These are phyloP conservation scores for Phymanthus crucifer DNA, from an alignment of 92 coral and sea anemone species.

Conservation along the genomic window DNA sequence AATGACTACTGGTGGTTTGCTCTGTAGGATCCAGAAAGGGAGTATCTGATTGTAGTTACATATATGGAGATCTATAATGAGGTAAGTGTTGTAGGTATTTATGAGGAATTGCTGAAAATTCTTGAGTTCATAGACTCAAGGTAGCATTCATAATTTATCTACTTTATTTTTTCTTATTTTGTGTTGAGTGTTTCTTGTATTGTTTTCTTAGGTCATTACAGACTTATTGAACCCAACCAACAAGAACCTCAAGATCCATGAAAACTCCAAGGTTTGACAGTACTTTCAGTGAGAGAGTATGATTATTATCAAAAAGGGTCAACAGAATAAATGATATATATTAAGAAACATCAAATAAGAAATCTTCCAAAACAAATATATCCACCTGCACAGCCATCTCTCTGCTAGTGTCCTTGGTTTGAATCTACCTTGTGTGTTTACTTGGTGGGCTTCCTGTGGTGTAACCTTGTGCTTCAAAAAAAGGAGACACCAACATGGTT, in stretches of 20 bases:
- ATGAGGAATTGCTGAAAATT: neutral
- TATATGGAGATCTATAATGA: slow-evolving; percentile 96
- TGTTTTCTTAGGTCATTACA: slow-evolving; percentile 51
- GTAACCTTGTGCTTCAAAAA: neutral
- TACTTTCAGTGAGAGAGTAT: neutral
- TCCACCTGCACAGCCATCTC: too few relatives aligned
- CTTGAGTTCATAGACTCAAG: neutral
- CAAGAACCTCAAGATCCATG: slow-evolving; percentile 82
- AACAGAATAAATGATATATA: too few relatives aligned
- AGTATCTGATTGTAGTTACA: slow-evolving; percentile 73
- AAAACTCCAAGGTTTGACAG: slow-evolving; percentile 61
- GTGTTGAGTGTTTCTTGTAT: too few relatives aligned
- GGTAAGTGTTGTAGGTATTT: slow-evolving; percentile 49
- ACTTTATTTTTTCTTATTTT: too few relatives aligned
- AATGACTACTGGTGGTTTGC: neutral
- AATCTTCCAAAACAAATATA: too few relatives aligned
- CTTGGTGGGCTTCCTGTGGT: neutral
- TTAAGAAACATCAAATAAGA: too few relatives aligned
- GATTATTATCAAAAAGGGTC: too few relatives aligned
- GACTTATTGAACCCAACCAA: slow-evolving; percentile 78
- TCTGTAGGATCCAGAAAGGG: slow-evolving; percentile 64
- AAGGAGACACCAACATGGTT: too few relatives aligned
- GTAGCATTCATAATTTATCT: neutral
- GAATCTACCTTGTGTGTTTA: neutral
- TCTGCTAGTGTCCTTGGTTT: too few relatives aligned